phyloP scores from a whole-genome alignment of 2,888 invertebrate species.

The Galeopsomyia nigrocyanea region DNA sequence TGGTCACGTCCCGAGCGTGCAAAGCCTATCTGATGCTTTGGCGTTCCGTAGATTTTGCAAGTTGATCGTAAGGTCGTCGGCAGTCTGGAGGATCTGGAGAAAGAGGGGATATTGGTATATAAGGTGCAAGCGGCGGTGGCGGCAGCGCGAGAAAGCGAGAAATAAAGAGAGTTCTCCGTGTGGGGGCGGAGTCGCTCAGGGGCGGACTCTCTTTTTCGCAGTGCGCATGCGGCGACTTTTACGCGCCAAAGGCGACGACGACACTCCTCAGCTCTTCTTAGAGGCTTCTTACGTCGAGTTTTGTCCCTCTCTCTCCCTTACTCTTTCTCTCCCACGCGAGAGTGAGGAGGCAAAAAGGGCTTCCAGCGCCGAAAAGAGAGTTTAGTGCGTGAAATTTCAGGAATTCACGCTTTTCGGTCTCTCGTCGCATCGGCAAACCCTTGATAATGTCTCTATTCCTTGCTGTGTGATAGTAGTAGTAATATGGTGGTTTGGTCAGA shows the following conservation, averaged over 20 bases:
- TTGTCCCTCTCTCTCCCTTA: slow-evolving; percentile 57
- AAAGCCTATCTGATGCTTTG: no score
- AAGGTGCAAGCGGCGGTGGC: no score
- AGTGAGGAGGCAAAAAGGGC: neutral
- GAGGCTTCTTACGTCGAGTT: slow-evolving; percentile 68
- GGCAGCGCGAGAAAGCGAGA: slow-evolving; percentile 19
- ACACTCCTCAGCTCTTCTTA: slow-evolving; percentile 60
- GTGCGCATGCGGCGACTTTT: slow-evolving; percentile 68
- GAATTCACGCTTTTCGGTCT: slow-evolving; percentile 38
- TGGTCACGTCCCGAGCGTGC: no score
- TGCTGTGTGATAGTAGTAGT: no score
- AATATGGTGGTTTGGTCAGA: no score
- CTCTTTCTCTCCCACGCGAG: neutral
- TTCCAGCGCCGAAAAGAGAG: slow-evolving; percentile 18
- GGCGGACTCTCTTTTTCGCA: slow-evolving; percentile 59
- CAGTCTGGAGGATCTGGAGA: no score
- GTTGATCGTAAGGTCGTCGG: no score
- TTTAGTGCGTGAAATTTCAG: slow-evolving; percentile 40
- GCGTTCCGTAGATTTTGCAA: no score
- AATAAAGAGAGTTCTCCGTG: slow-evolving; percentile 18
- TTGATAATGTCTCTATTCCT: slow-evolving; percentile 40
- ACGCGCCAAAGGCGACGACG: slow-evolving; percentile 46
- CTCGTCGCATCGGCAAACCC: neutral
- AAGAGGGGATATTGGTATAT: no score
- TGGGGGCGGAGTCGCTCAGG: slow-evolving; percentile 31